A percentile compares a stretch with the other conserved stretches of the same genome.
Evolutionary conservation across 2,797 vertebrate species (phyloP).

Genomic region (Clarias platycephalus): DNA sequence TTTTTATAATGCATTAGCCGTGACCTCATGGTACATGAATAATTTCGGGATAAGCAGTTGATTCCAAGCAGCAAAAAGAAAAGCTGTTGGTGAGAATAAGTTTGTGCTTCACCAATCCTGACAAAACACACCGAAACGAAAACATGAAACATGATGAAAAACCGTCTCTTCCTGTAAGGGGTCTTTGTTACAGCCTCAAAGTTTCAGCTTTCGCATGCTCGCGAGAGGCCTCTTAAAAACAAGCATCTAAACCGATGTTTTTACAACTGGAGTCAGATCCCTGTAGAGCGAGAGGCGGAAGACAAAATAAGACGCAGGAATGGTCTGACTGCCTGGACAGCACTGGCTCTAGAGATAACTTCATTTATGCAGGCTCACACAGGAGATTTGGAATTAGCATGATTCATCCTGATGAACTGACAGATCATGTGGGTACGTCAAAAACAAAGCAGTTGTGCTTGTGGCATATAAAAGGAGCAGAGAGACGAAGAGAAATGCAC

Average conservation of each 20-base stretch:
- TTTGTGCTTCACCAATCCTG: constrained; percentile 62
- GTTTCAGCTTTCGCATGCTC: constrained; percentile 66
- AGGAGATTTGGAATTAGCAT: constrained; percentile 50
- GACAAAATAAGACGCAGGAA: constrained; percentile 63
- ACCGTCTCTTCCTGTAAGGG: constrained; percentile 58
- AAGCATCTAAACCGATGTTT: constrained; percentile 72
- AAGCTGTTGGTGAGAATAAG: constrained; percentile 50
- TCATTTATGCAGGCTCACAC: constrained; percentile 41
- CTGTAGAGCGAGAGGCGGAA: constrained; percentile 63
- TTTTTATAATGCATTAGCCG: neutral
- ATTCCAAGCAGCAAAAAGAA: constrained; percentile 35
- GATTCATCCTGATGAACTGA: constrained; percentile 53
- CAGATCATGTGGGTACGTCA: constrained; percentile 46
- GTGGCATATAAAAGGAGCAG: constrained; percentile 41
- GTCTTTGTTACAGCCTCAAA: constrained; percentile 60
- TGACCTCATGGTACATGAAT: neutral
- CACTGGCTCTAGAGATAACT: constrained; percentile 38
- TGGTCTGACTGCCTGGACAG: constrained; percentile 42
- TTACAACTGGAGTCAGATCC: constrained; percentile 68
- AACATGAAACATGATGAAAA: constrained; percentile 63
- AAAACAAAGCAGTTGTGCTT: constrained; percentile 46
- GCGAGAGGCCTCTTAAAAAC: constrained; percentile 68
- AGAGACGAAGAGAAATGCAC: constrained; percentile 23
- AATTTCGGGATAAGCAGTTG: constrained; percentile 28
- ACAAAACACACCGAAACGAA: constrained; percentile 61